Evolutionary conservation across 2,113 vertebrate genomes (phyloP).

Genomic region (Sminthopsis crassicaudata): DNA sequence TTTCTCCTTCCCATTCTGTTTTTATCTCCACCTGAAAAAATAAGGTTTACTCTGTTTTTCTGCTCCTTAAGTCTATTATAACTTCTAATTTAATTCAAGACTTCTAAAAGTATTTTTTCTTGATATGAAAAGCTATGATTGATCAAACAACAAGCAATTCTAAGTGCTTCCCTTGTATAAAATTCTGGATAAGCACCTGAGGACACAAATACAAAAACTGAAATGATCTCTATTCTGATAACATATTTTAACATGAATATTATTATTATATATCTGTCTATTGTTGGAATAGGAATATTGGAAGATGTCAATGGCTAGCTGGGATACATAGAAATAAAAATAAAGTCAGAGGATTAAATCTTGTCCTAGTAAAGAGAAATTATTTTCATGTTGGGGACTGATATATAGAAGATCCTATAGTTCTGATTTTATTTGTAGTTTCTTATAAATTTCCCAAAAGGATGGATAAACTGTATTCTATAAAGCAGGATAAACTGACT

Average conservation of each 20-base stretch:
- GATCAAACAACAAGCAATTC: not conserved
- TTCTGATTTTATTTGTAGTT: not conserved
- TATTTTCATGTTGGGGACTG: not conserved
- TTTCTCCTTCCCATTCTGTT: not conserved
- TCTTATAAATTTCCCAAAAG: not conserved
- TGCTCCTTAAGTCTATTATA: not conserved
- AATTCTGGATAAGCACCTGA: not conserved
- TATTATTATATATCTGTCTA: not conserved
- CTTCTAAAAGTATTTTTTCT: not conserved
- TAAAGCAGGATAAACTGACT: not conserved
- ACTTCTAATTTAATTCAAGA: not conserved
- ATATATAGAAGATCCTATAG: not conserved
- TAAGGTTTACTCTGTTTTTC: not conserved
- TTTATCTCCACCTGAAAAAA: not conserved
- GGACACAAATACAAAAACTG: not conserved
- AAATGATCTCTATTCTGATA: not conserved
- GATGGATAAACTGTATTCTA: no score
- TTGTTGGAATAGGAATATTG: not conserved
- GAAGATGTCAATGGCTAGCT: not conserved
- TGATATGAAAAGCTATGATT: not conserved
- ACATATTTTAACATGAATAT: not conserved
- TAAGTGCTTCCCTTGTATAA: not conserved
- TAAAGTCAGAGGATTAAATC: not conserved
- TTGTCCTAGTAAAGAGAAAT: not conserved
- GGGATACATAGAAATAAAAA: not conserved